Percentiles rank a stretch among this genome's conserved stretches.
phyloP scores from a whole-genome alignment of 2,888 invertebrate species.

The Neria commutata region DNA sequence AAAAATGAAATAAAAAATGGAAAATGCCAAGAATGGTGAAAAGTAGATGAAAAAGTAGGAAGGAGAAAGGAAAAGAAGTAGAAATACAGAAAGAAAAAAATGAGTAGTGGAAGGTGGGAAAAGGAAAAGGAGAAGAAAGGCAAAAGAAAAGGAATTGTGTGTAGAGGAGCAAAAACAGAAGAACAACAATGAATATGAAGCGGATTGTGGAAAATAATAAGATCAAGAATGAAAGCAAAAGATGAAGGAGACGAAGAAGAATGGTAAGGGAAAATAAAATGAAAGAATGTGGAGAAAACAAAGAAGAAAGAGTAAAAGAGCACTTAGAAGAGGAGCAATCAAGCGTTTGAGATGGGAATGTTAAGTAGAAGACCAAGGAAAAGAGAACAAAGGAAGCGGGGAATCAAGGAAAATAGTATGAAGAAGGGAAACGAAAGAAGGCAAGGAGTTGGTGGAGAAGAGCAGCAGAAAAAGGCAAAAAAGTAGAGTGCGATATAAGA shows the following conservation, averaged over 20 bases:
- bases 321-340: background rate
- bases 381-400: background rate
- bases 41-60: background rate
- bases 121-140: background rate
- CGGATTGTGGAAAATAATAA: background rate
- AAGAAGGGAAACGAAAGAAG: background rate
- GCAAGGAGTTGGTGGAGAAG: background rate
- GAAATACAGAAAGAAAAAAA: slow-evolving; percentile 2
- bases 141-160: background rate
- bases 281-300: too few species aligned
- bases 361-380: background rate
- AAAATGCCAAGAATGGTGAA: background rate
- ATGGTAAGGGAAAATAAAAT: background rate
- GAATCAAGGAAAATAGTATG: background rate
- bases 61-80: background rate
- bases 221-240: background rate
- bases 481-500: too few species aligned
- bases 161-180: background rate
- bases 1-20: background rate
- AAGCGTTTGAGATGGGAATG: too few species aligned
- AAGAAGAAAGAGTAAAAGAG: background rate
- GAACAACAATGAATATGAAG: background rate
- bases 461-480: background rate
- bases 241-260: background rate
- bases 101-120: background rate